These are phyloP conservation scores for Agonopterix arenella DNA, from an alignment of 2,888 invertebrate genomes.

Conservation along the genomic window DNA sequence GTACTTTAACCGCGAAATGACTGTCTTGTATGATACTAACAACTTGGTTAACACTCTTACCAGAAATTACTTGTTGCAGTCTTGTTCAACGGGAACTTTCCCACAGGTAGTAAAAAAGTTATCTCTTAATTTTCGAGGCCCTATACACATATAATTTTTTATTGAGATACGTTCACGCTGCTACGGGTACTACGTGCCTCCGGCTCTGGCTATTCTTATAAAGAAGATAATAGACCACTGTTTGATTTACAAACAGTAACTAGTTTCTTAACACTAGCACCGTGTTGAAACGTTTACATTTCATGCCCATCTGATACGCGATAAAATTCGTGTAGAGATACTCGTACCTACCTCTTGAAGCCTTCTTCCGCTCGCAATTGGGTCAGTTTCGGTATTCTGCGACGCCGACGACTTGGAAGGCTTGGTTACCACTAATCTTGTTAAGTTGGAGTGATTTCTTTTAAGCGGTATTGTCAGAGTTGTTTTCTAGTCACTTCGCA, in stretches of 20 bases:
- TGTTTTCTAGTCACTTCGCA: not conserved
- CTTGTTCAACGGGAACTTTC: conserved; percentile 16
- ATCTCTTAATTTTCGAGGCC: conserved; percentile 18
- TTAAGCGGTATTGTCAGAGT: conserved; percentile 1
- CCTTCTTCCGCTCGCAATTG: conserved; percentile 9
- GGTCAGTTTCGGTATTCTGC: conserved; percentile 2
- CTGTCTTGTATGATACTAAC: conserved; percentile 26
- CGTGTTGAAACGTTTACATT: conserved; percentile 39
- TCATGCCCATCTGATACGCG: conserved; percentile 36
- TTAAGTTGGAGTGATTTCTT: not conserved
- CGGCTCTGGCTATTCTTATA: conserved; percentile 13
- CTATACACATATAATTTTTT: conserved; percentile 18
- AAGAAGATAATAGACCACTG: conserved; percentile 21
- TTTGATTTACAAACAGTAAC: conserved; percentile 33
- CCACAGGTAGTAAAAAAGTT: conserved; percentile 14
- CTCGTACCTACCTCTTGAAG: conserved; percentile 16
- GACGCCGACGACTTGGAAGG: conserved; percentile 1
- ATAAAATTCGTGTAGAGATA: conserved; percentile 32
- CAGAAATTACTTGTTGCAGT: conserved; percentile 9
- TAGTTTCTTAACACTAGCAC: conserved; percentile 33
- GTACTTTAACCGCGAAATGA: conserved; percentile 23
- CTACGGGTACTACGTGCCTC: conserved; percentile 6
- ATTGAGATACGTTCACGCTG: not conserved
- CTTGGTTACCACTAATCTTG: not conserved
- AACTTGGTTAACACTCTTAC: conserved; percentile 15